A percentile compares a stretch with the other conserved stretches of the same genome.
phyloP scores from a whole-genome alignment of 2,113 vertebrate genomes.

The Poeciliopsis turrubarensis region DNA sequence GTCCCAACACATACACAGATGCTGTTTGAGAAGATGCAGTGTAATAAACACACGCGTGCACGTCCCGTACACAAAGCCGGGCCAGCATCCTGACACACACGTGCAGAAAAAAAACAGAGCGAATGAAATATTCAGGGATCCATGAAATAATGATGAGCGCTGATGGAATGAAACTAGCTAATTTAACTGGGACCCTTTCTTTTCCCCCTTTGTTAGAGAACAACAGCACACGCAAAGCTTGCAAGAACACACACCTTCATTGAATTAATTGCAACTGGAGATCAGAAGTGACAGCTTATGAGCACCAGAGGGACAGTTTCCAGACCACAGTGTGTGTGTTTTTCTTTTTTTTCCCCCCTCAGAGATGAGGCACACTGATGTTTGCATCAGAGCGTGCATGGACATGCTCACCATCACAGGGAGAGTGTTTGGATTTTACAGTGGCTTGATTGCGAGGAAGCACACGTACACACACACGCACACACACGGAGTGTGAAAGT shows the following conservation, averaged over 20 bases:
- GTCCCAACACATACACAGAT: slow-evolving; percentile 35
- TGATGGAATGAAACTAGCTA: slow-evolving; percentile 83
- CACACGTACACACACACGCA: slow-evolving; percentile 10
- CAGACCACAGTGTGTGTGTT: slow-evolving; percentile 18
- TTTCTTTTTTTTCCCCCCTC: slow-evolving; percentile 14
- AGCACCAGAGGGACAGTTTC: slow-evolving; percentile 41
- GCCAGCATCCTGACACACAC: slow-evolving; percentile 19
- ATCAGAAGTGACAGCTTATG: slow-evolving; percentile 50
- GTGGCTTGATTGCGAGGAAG: slow-evolving; percentile 30
- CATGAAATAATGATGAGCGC: slow-evolving; percentile 83
- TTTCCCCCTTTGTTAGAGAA: slow-evolving; percentile 50
- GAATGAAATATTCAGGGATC: slow-evolving; percentile 77
- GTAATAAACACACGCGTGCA: slow-evolving; percentile 36
- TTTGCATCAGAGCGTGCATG: not conserved
- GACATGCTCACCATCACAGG: slow-evolving; percentile 38
- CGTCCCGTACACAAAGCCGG: slow-evolving; percentile 6
- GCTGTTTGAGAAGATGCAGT: slow-evolving; percentile 2
- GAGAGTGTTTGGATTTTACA: slow-evolving; percentile 35
- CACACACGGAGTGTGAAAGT: slow-evolving; percentile 46
- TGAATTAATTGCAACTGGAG: slow-evolving; percentile 34
- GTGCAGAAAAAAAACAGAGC: slow-evolving; percentile 27
- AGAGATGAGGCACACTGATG: not conserved
- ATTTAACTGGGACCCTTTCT: slow-evolving; percentile 73
- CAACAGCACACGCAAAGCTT: slow-evolving; percentile 34
- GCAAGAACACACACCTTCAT: slow-evolving; percentile 22